Evolutionary conservation across 1,140 invertebrate species (phyloP).

Genomic region (Lepidostoma basale): DNA sequence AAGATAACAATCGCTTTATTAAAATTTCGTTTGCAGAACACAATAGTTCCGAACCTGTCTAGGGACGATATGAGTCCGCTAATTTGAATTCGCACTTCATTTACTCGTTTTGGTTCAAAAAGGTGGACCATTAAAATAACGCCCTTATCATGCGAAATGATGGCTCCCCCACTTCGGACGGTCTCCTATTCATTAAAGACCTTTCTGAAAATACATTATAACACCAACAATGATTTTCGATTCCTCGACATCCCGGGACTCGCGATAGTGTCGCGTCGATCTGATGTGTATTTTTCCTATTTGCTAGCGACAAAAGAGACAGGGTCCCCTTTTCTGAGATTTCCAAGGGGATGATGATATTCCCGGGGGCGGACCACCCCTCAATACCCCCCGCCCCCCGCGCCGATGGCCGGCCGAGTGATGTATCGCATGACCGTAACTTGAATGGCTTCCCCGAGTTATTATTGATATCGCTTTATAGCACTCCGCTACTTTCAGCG

Average conservation of each 20-base stretch:
- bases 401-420: slow-evolving; percentile 24
- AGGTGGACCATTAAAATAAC: slow-evolving; percentile 8
- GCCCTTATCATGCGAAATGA: not conserved
- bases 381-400: slow-evolving; percentile 7
- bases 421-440: slow-evolving; percentile 36
- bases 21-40: not conserved
- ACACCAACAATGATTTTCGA: slow-evolving; percentile 7
- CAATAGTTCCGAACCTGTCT: too few relatives aligned
- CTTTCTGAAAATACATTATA: slow-evolving; percentile 4
- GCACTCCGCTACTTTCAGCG: slow-evolving; percentile 1
- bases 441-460: slow-evolving; percentile 35
- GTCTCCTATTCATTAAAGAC: slow-evolving; percentile 9
- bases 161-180: not conserved
- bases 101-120: not conserved
- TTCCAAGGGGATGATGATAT: slow-evolving; percentile 26
- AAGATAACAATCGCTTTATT: not conserved
- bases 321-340: slow-evolving; percentile 7
- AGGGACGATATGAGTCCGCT: not conserved
- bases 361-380: not conserved
- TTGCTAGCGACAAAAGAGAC: slow-evolving; percentile 14
- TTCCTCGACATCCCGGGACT: slow-evolving; percentile 6
- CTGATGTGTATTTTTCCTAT: slow-evolving; percentile 15
- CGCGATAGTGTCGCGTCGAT: slow-evolving; percentile 4
- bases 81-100: not conserved
- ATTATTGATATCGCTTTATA: slow-evolving; percentile 40